These are phyloP conservation scores for Ips nitidus DNA, from an alignment of 1,140 invertebrate species.

Conservation along the genomic window DNA sequence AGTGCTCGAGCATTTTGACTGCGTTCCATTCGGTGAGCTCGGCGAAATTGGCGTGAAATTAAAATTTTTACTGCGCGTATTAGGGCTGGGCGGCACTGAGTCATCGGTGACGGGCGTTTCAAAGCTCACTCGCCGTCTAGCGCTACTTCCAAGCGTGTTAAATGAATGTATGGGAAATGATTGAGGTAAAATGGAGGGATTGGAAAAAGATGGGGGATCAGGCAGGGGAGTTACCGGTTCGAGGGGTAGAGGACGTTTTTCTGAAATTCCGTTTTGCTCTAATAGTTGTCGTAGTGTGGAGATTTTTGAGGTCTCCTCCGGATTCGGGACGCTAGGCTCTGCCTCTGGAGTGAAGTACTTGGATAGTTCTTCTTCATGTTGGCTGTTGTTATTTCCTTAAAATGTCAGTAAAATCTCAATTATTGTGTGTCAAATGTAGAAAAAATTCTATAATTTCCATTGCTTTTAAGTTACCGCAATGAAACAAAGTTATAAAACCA, in stretches of 20 bases:
- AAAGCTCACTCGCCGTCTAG: conserved; percentile 62
- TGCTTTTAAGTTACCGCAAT: neutral
- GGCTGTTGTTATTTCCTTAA: conserved; percentile 70
- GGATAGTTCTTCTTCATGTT: conserved; percentile 77
- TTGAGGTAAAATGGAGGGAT: conserved; percentile 21
- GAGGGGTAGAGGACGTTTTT: conserved; percentile 29
- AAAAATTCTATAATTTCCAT: neutral
- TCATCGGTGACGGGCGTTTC: conserved; percentile 56
- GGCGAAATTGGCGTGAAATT: conserved; percentile 70
- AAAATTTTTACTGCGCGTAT: conserved; percentile 69
- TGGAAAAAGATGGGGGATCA: neutral
- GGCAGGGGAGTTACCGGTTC: neutral
- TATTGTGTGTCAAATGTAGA: neutral
- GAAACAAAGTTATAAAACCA: too few species aligned
- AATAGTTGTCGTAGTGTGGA: conserved; percentile 71
- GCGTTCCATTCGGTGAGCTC: conserved; percentile 60
- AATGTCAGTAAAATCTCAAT: conserved; percentile 34
- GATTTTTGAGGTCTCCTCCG: conserved; percentile 59
- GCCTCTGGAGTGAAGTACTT: conserved; percentile 64
- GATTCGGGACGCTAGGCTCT: conserved; percentile 19
- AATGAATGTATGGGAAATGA: neutral
- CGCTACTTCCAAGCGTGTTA: conserved; percentile 25
- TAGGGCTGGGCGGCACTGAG: conserved; percentile 60
- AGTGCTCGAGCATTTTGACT: conserved; percentile 58
- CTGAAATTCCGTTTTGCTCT: conserved; percentile 56